Conservation (phyloP, 2,113 vertebrate species). For the Octodon degus region DNA sequence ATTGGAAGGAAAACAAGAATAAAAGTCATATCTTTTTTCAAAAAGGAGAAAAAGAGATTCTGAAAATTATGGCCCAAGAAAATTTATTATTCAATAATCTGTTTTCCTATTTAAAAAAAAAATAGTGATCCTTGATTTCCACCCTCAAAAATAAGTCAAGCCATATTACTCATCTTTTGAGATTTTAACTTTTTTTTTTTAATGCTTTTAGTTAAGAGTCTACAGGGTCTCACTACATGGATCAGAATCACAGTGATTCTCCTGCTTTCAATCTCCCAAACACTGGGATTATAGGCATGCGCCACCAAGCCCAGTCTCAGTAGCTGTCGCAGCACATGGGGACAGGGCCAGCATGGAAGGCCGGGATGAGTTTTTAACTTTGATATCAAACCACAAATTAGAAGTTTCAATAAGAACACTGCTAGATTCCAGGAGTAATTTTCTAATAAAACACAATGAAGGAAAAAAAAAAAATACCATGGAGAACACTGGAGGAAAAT, state of each 20-base stretch:
- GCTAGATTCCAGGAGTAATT: not conserved
- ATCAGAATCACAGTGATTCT: too few species aligned
- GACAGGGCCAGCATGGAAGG: too few species aligned
- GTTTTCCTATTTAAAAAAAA: not conserved
- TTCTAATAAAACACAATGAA: not conserved
- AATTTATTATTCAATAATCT: constrained; percentile 40
- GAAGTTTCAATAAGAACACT: not conserved
- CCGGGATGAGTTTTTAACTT: not conserved
- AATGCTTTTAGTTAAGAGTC: too few species aligned
- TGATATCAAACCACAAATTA: not conserved
- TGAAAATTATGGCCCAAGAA: not conserved
- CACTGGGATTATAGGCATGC: too few species aligned
- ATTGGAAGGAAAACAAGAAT: not conserved
- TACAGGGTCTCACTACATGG: too few species aligned
- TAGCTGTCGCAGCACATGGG: too few species aligned
- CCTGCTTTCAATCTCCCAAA: too few species aligned
- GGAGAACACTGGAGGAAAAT: not conserved
- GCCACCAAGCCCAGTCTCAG: too few species aligned
- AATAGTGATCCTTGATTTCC: not conserved
- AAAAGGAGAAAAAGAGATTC: not conserved
- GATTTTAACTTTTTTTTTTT: too few species aligned
- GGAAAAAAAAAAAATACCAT: not conserved
- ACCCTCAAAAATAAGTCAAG: not conserved
- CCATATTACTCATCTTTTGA: not conserved
- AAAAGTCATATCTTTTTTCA: not conserved